Percentiles rank a stretch among this genome's conserved stretches.
Evolutionary conservation across 2,113 vertebrate genomes (phyloP).

Genomic region (Oriolus oriolus): DNA sequence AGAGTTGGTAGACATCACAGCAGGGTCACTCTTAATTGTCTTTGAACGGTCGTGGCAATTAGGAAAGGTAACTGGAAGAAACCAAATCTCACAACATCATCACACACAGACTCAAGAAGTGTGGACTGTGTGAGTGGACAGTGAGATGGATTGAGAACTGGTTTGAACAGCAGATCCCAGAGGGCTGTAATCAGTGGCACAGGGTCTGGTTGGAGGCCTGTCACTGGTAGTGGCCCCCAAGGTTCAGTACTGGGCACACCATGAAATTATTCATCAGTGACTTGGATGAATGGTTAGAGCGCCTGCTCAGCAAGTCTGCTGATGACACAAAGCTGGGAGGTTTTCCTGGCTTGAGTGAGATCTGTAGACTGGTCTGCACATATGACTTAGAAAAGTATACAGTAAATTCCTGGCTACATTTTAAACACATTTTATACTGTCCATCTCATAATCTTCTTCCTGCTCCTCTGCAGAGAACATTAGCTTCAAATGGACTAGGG

Average conservation of each 20-base stretch:
- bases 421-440: neutral
- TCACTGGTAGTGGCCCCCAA: neutral
- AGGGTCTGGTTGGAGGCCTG: neutral
- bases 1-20: neutral
- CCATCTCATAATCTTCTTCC: neutral
- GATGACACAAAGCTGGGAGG: neutral
- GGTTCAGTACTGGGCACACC: too few species aligned
- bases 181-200: neutral
- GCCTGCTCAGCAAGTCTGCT: too few species aligned
- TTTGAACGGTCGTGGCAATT: accelerated
- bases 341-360: neutral
- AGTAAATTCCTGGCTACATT: neutral
- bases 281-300: neutral
- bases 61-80: neutral
- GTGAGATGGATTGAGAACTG: too few species aligned
- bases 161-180: neutral
- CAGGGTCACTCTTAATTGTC: neutral
- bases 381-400: neutral
- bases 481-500: neutral
- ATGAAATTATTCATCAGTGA: neutral
- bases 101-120: neutral
- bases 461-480: neutral
- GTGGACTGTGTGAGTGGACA: neutral
- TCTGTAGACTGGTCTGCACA: neutral
- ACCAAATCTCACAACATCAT: neutral